Base-by-base conservation (phyloP, 2,113 vertebrate species). In the Ailurus styani region DNA sequence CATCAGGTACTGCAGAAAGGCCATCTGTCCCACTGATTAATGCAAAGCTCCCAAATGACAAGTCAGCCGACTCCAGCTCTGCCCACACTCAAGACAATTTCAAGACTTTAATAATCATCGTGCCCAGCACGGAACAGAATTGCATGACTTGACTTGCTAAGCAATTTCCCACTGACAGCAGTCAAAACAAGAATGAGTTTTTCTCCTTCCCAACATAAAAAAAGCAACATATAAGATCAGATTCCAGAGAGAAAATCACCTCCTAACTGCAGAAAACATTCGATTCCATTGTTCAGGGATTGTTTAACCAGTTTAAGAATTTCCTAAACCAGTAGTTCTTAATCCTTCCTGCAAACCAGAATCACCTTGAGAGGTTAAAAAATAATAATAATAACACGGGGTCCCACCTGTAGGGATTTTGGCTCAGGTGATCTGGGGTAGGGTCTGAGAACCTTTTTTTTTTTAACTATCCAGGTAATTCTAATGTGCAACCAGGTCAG, bases 141-240 rank as follows among this genome's bases (percentile, higher is more conserved):
- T 23, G 66, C 87, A 73, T 70, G 83, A 66, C 52, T 81, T 89
- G 95, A 95, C 79, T 97, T 72, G 50, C 83, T 91, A 77, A 64
- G 47, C 72, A 47, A 86, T 52, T 88, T 91, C 87, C 73, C 87
- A 86, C 86, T 54, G 78, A 91, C 70, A 82, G 92, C 82, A 54
- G 77, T 91, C 92, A 93, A 95, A 96, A 89, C 42, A 89, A 87
- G 60, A 93, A 96, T 54, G 90, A 66, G n/a, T 89, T 95, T 85
- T 90, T 73, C 66, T 96, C 78, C 42, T 87, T 93, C 84, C 60
- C 78, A n/a, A 70, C 55, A 70, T 45, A 55, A 87, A 64, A 70
- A 90, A 86, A 50, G 77, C 70, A 77, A 55, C 13, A 5, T 29
- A 31, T 31, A 75, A 72, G 45, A 85, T 87, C 52, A 79, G 88